Evolutionary conservation across 2,888 invertebrate species (phyloP), one percentile per base, ranked within the genome.

Genomic region (Drosophila meridionalis): DNA sequence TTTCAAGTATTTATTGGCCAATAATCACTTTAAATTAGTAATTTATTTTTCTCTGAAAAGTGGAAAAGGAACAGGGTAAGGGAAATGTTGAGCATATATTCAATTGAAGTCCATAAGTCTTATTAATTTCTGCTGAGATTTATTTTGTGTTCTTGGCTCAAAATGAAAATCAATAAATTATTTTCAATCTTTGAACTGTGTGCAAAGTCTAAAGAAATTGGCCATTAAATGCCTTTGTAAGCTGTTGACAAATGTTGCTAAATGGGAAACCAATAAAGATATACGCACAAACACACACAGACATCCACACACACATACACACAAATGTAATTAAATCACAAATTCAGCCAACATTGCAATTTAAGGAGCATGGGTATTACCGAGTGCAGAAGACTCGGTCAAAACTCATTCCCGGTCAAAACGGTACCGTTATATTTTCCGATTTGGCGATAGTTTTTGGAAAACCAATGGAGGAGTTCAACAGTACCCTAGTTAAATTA

Each of bases 91-190:
- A 40, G 14, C 45, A 26, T 26, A 9, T 26, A n/a, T 45, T 45
- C 26, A 32, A 38, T 38, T 38, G 14, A 38, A 14, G 38, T 14
- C n/a, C 42, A 42, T 26, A 3, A 20, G 11, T 32, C 36, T 11
- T 38, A 43, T 42, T 11, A 56, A 57, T 68, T 56, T 50, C 11
- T 34, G 11, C 40, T 38, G 12, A 12, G 5, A 9, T 45, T 52
- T 3, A 30, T 53, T 26, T 26, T 26, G 45, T 11, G 26, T 9
- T 11, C 11, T 45, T 26, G 4, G 26, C 3, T 11, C 63, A 42
- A 55, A 70, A 61, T 61, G 43, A 77, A 78, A 73, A 69, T 80
- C 83, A 52, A 83, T 83, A 80, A 82, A 74, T 74, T 64, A 69
- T 65, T 34, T 40, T 7, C 30, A 52, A 42, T 30, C 52, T 36